Evolutionary conservation across 2,113 vertebrate species (phyloP), one percentile per base, ranked within the genome.

Genomic region (Astur gentilis): DNA sequence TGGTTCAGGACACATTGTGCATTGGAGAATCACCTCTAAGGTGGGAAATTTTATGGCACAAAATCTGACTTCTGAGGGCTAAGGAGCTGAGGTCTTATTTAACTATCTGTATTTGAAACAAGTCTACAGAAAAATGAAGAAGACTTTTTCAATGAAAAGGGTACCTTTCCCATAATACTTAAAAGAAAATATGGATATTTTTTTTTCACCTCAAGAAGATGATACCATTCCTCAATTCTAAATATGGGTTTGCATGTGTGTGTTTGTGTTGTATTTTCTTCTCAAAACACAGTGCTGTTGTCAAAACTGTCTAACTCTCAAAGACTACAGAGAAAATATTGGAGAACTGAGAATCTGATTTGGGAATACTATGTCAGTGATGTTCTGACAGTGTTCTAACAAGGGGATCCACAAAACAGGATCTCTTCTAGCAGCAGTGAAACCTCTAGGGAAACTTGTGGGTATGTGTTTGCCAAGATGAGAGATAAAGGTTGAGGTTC

Each of bases 271-370:
- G 22, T 13, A 13, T 31, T 62, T 54, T 42, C 7, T 2, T 7
- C 61, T 91, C 78, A 85, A 23, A 71, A 84, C 91, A 79, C 87
- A 36, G 6, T 2, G 61, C 22, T 57, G 76, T 60, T 93, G 38
- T 84, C 81, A 60, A 52, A 89, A 25, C 60, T 72, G 61, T 18
- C 40, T 44, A 66, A 89, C 36, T 17, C 38, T 83, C 61, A 54
- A 54, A 75, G 65, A 10, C 76, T 83, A 23, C 40, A 3, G 45
- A 92, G 80, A 76, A 60, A 47, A 82, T 42, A 89, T 76, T 96
- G 96, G 91, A 94, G 96, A 96, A 96, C 73, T 90, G 96, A 97
- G 84, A 95, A 9, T 64, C 65, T 36, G 89, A 65, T 58, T 71
- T 87, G 93, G 87, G 94, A 91, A 66, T 94, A 50, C 72, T 84